phyloP scores from a whole-genome alignment of 2,113 vertebrate species.

The Syrmaticus mikado region DNA sequence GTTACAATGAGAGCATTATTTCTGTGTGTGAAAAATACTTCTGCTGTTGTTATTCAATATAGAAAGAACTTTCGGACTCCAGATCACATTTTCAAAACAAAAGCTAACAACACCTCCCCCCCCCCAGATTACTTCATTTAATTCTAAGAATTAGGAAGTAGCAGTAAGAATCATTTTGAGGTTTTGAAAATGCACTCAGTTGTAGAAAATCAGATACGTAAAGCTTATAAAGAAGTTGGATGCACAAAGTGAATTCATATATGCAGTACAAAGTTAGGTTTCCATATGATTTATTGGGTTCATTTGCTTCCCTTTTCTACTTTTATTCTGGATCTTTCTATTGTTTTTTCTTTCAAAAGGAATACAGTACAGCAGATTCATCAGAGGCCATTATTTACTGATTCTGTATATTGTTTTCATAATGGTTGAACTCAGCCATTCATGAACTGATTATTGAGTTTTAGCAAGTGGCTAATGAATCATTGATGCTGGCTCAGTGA shows the following conservation, averaged over 20 bases:
- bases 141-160: not conserved
- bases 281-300: not conserved
- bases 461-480: constrained; percentile 71
- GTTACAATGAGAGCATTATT: not conserved
- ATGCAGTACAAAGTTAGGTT: not conserved
- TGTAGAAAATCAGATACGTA: not conserved
- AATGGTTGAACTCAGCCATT: constrained; percentile 67
- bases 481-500: constrained; percentile 62
- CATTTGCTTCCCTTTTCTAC: constrained; percentile 29
- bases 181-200: not conserved
- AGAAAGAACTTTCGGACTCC: not conserved
- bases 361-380: constrained; percentile 49
- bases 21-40: constrained; percentile 9
- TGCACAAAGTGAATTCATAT: not conserved
- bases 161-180: not conserved
- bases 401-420: constrained; percentile 68
- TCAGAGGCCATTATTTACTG: constrained; percentile 69
- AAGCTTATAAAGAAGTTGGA: not conserved
- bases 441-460: constrained; percentile 66
- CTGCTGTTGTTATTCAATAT: not conserved
- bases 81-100: not conserved
- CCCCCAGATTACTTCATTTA: not conserved
- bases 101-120: not conserved
- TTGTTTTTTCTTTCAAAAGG: constrained; percentile 44
- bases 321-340: constrained; percentile 34